phyloP scores from a whole-genome alignment of 2,113 vertebrate genomes.

The Cichladusa arquata region DNA sequence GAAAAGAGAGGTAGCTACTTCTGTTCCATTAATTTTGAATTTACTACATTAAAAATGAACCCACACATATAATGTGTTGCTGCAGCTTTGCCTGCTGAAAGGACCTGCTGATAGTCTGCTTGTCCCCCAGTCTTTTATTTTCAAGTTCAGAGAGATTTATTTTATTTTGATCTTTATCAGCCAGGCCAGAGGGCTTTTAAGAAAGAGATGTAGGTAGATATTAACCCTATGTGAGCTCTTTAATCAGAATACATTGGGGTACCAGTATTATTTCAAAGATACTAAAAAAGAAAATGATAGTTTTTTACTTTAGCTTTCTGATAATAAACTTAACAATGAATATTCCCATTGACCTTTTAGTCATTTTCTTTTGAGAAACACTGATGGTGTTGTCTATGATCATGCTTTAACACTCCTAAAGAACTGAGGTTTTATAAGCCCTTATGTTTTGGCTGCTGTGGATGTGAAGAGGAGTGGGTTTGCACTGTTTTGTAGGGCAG shows the following conservation, averaged over 20 bases:
- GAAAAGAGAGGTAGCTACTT: conserved; percentile 90
- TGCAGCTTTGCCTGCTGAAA: not conserved
- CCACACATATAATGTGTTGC: not conserved
- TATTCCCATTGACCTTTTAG: not conserved
- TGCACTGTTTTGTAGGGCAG: not conserved
- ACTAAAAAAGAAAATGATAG: not conserved
- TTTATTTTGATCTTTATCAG: not conserved
- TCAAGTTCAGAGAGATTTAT: not conserved
- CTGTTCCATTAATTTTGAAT: not conserved
- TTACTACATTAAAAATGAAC: not conserved
- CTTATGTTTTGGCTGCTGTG: not conserved
- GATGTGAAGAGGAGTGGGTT: not conserved
- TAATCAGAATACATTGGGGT: not conserved
- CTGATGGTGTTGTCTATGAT: not conserved
- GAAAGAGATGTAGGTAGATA: not conserved
- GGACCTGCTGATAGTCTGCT: not conserved
- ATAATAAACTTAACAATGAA: not conserved
- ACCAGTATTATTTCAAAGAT: not conserved
- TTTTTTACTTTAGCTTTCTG: not conserved
- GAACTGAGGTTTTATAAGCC: not conserved
- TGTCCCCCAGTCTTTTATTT: not conserved
- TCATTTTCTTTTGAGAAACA: not conserved
- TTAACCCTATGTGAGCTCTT: not conserved
- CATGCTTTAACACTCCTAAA: not conserved
- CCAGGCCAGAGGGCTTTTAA: not conserved